These are phyloP conservation scores for Thunnus albacares DNA, from an alignment of 2,797 vertebrate genomes.

Conservation along the genomic window DNA sequence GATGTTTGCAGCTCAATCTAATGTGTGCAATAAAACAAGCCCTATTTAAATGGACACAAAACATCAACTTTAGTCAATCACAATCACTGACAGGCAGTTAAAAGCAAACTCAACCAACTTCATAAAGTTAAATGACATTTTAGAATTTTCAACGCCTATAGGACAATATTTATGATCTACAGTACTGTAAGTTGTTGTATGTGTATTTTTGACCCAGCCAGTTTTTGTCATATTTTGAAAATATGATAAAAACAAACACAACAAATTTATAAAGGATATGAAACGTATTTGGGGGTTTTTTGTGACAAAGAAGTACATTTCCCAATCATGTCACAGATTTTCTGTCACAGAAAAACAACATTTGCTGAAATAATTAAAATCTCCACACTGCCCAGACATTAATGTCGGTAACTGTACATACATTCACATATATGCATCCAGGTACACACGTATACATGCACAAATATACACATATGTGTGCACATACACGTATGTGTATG, in stretches of 20 bases:
- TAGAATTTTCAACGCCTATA: neutral
- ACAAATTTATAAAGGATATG: no score
- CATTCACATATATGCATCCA: neutral
- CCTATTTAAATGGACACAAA: neutral
- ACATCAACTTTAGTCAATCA: conserved; percentile 9
- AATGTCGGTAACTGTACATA: neutral
- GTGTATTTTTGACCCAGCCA: neutral
- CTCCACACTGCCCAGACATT: neutral
- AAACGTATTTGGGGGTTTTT: neutral
- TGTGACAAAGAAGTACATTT: neutral
- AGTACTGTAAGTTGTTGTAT: neutral
- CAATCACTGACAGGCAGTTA: conserved; percentile 13
- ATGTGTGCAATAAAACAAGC: neutral
- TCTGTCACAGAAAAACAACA: neutral
- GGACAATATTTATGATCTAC: neutral
- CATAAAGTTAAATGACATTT: neutral
- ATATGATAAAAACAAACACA: neutral
- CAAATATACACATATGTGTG: neutral
- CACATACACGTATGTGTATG: no score
- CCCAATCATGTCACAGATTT: no score
- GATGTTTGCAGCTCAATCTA: neutral
- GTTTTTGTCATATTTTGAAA: neutral
- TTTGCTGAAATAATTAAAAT: conserved; percentile 7
- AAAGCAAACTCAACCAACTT: neutral
- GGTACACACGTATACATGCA: neutral